Percentiles rank a stretch among this genome's conserved stretches.
Evolutionary conservation across 92 coral and sea anemone genomes (phyloP).

Genomic region (Phenganax marumi): DNA sequence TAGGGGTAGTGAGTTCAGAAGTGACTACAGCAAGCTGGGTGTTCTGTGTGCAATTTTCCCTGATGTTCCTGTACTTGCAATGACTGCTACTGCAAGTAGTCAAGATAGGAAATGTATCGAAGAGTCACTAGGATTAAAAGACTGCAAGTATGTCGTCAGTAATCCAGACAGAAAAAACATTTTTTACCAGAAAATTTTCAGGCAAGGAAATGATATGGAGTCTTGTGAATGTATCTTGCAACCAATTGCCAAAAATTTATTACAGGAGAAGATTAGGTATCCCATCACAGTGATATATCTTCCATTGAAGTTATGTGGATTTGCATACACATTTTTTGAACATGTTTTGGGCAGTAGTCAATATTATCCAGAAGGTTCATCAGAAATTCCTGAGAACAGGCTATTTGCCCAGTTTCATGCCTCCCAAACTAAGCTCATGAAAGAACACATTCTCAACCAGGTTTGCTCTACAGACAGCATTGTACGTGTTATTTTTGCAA

Average conservation of each 20-base stretch:
- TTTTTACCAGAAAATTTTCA: constrained; percentile 24
- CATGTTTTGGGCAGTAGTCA: constrained; percentile 7
- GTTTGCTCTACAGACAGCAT: constrained; percentile 18
- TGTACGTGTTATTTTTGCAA: constrained; percentile 38
- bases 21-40: constrained; percentile 29
- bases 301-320: constrained; percentile 32
- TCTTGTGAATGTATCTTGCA: constrained; percentile 1
- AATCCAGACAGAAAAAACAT: constrained; percentile 34
- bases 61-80: constrained; percentile 37
- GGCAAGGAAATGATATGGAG: constrained; percentile 25
- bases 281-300: constrained; percentile 39
- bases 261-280: background rate
- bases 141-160: constrained; percentile 18
- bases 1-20: constrained; percentile 54
- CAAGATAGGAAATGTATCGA: constrained; percentile 15
- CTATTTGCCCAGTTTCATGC: constrained; percentile 46
- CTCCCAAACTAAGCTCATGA: constrained; percentile 37
- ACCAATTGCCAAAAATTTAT: constrained; percentile 32
- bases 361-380: constrained; percentile 21
- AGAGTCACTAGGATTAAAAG: constrained; percentile 25
- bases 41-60: constrained; percentile 42
- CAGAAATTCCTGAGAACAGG: constrained; percentile 37
- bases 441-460: constrained; percentile 25
- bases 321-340: constrained; percentile 39
- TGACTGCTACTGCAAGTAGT: constrained; percentile 44